Conservation (phyloP, 2,888 invertebrate species). For the Terebella lapidaria region DNA sequence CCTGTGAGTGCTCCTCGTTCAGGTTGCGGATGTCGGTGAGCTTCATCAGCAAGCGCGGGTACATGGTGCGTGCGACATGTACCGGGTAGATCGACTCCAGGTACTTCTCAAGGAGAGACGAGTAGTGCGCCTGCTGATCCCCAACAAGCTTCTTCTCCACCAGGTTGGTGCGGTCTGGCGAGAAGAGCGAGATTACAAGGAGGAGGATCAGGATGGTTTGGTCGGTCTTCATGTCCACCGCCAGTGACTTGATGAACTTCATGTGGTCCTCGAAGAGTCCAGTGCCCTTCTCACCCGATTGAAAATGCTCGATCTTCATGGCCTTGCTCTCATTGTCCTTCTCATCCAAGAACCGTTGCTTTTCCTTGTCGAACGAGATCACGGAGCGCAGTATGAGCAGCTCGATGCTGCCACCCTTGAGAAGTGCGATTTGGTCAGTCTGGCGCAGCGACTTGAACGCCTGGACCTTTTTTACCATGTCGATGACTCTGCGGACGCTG, state of each 20-base stretch:
- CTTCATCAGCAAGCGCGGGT: slow-evolving; percentile 71
- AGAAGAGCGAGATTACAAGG: slow-evolving; percentile 86
- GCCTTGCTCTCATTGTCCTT: slow-evolving; percentile 59
- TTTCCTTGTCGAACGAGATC: slow-evolving; percentile 85
- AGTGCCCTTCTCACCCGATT: slow-evolving; percentile 57
- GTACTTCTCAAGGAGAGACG: slow-evolving; percentile 46
- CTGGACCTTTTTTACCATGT: slow-evolving; percentile 58
- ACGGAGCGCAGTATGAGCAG: slow-evolving; percentile 93
- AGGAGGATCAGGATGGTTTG: slow-evolving; percentile 88
- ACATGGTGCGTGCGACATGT: slow-evolving; percentile 39
- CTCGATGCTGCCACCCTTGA: slow-evolving; percentile 95
- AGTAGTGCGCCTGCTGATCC: slow-evolving; percentile 51
- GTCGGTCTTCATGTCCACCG: slow-evolving; percentile 78
- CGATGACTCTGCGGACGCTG: slow-evolving; percentile 62
- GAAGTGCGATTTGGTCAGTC: slow-evolving; percentile 81
- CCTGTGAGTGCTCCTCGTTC: slow-evolving; percentile 86
- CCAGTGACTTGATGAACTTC: slow-evolving; percentile 58
- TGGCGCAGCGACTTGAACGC: slow-evolving; percentile 72
- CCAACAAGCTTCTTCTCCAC: slow-evolving; percentile 56
- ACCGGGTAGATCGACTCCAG: slow-evolving; percentile 43
- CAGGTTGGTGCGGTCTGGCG: slow-evolving; percentile 70
- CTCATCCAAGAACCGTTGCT: slow-evolving; percentile 76
- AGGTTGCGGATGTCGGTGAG: slow-evolving; percentile 84
- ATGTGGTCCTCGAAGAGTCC: slow-evolving; percentile 53
- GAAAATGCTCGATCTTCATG: slow-evolving; percentile 83